These are phyloP conservation scores for Chaenocephalus aceratus DNA, from an alignment of 2,113 vertebrate genomes.

Conservation along the genomic window DNA sequence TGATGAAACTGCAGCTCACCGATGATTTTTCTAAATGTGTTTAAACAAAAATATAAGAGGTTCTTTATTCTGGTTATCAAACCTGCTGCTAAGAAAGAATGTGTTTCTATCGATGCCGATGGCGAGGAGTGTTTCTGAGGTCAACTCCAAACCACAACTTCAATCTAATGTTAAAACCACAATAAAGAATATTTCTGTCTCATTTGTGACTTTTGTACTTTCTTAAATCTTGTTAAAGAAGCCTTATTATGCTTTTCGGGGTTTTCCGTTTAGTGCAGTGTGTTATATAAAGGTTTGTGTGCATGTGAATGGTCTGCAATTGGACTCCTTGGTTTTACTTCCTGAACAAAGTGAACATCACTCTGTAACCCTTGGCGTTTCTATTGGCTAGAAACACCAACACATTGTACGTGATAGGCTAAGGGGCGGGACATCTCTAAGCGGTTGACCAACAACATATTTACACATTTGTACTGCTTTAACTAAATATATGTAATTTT, in stretches of 20 bases:
- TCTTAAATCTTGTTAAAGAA: neutral
- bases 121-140: neutral
- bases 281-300: too few relatives aligned
- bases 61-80: neutral
- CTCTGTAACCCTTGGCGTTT: too few relatives aligned
- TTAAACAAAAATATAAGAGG: neutral
- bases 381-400: neutral
- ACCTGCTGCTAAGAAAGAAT: neutral
- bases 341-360: neutral
- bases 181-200: neutral
- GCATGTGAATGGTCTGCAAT: too few relatives aligned
- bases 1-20: neutral
- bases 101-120: neutral
- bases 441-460: too few relatives aligned
- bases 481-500: neutral
- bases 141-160: neutral
- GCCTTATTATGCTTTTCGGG: too few relatives aligned
- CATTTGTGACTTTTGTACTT: neutral
- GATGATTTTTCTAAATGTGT: neutral
- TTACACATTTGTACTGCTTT: too few relatives aligned
- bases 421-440: too few relatives aligned
- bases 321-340: too few relatives aligned
- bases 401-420: too few relatives aligned
- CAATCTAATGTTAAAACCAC: neutral
- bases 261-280: too few relatives aligned